A percentile compares a stretch with the other conserved stretches of the same genome.
Conservation (phyloP, 2,113 vertebrate species). For the Sialia sialis region DNA sequence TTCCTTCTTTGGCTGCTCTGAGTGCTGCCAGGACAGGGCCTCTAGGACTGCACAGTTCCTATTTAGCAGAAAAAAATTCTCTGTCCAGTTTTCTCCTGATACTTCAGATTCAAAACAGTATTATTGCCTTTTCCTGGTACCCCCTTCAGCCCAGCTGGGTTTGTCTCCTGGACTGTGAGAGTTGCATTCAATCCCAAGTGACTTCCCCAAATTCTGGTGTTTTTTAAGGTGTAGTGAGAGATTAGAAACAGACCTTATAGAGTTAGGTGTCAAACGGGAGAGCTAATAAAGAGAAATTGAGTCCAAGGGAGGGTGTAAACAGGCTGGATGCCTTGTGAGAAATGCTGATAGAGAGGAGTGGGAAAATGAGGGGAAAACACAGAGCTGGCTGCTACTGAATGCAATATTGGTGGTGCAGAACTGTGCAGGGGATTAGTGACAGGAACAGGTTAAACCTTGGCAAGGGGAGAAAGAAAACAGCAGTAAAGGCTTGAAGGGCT, state of each 20-base stretch:
- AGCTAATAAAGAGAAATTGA: not conserved
- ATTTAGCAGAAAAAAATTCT: not conserved
- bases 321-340: not conserved
- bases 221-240: not conserved
- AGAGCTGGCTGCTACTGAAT: not conserved
- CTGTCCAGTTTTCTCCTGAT: not conserved
- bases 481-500: not conserved
- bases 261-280: not conserved
- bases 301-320: not conserved
- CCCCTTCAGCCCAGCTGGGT: not conserved
- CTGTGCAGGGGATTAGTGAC: not conserved
- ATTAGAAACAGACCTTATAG: not conserved
- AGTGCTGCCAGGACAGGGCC: not conserved
- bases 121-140: not conserved
- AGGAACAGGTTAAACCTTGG: not conserved
- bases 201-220: not conserved
- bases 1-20: not conserved
- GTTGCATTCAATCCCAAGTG: not conserved
- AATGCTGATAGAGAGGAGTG: not conserved
- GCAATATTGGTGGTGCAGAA: not conserved
- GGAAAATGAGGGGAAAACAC: not conserved
- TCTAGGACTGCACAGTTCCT: not conserved
- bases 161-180: not conserved
- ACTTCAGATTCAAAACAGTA: not conserved
- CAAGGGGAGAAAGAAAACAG: not conserved